Percentiles rank a stretch among this genome's conserved stretches.
Evolutionary conservation across 2,113 vertebrate species (phyloP).

Genomic region (Vulpes vulpes): DNA sequence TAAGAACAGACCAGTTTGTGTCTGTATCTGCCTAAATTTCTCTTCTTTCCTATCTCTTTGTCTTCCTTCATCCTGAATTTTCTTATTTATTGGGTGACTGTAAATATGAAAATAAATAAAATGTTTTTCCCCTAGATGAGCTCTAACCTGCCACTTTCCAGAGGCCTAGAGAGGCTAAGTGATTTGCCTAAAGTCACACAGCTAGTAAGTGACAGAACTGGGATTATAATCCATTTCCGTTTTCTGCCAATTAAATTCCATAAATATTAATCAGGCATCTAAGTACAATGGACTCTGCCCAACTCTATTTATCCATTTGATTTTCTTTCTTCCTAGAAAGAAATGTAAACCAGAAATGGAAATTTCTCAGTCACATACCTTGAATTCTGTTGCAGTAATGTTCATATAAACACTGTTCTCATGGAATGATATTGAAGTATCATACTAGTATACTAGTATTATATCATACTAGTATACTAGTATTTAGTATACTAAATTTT

Average conservation of each 20-base stretch:
- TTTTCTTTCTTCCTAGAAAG: neutral
- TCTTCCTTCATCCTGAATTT: neutral
- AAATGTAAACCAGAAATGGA: neutral
- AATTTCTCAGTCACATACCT: neutral
- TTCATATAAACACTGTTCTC: neutral
- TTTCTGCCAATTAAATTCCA: constrained; percentile 52
- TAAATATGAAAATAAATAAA: constrained; percentile 49
- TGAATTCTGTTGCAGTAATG: neutral
- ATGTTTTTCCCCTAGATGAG: neutral
- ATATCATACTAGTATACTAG: too few species aligned
- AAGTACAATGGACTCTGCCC: constrained; percentile 2
- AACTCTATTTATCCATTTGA: neutral
- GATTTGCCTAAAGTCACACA: neutral
- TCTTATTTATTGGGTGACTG: neutral
- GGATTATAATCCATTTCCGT: neutral
- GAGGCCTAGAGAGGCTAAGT: neutral
- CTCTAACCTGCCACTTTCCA: neutral
- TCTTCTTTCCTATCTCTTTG: neutral
- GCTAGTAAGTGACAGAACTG: neutral
- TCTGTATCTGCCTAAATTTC: neutral
- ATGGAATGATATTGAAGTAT: neutral
- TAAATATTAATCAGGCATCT: constrained; percentile 19
- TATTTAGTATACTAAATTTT: too few species aligned
- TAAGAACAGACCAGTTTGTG: neutral
- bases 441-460: too few species aligned